Evolutionary conservation across 2,113 vertebrate species (phyloP).

Genomic region (Bucco capensis): DNA sequence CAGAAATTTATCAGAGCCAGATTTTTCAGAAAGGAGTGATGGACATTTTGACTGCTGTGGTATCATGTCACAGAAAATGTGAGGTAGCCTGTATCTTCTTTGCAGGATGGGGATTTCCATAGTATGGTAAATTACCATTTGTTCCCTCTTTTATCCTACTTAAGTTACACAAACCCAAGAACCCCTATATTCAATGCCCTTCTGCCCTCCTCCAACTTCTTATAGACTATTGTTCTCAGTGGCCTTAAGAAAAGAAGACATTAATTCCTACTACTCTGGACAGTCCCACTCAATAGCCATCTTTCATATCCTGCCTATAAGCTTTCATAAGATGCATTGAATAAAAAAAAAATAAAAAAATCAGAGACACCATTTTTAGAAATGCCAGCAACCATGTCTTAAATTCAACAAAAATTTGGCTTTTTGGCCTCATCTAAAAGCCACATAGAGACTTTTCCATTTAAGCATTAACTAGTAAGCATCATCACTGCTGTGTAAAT

Average conservation of each 20-base stretch:
- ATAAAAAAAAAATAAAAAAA: too few relatives aligned
- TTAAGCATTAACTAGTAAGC: background rate
- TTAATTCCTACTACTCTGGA: background rate
- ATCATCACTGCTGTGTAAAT: background rate
- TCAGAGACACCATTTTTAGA: background rate
- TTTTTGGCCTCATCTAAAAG: background rate
- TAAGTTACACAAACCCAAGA: background rate
- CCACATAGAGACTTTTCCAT: background rate
- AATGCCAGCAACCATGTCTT: background rate
- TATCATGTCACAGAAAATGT: background rate
- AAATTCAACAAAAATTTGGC: background rate
- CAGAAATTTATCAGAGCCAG: background rate
- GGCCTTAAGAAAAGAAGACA: background rate
- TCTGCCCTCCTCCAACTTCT: background rate
- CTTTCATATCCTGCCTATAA: background rate
- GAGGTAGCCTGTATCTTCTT: background rate
- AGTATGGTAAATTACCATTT: background rate
- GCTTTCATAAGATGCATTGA: background rate
- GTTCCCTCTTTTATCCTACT: background rate
- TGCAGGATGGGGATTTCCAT: background rate
- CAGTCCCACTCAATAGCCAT: background rate
- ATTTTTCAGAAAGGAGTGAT: background rate
- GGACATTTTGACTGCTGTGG: background rate
- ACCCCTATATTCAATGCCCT: background rate
- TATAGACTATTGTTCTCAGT: background rate